Conservation (phyloP, 1,140 invertebrate genomes). For the Zaprionus kolodkinae region DNA sequence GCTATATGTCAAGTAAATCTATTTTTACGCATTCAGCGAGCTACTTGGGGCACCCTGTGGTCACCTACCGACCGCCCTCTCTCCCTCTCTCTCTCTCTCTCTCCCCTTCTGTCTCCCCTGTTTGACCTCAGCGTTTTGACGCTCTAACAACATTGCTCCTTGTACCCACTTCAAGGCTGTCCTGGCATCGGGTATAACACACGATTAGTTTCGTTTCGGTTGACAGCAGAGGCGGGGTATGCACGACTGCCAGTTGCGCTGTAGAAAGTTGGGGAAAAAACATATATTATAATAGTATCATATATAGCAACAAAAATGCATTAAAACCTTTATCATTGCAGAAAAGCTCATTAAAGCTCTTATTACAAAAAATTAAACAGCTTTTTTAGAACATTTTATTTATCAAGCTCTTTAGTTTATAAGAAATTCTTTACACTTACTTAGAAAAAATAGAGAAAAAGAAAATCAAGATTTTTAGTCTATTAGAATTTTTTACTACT, state of each 20-base stretch:
- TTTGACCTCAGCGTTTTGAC: not conserved
- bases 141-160: slow-evolving; percentile 21
- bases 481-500: no score
- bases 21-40: slow-evolving; percentile 37
- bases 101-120: not conserved
- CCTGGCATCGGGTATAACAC: not conserved
- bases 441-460: no score
- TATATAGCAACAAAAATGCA: no score
- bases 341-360: no score
- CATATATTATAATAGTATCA: not conserved
- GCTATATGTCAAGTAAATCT: slow-evolving; percentile 41
- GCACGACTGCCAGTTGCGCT: not conserved
- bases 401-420: no score
- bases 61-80: not conserved
- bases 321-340: no score
- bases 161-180: not conserved
- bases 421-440: no score
- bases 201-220: not conserved
- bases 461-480: no score
- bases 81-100: not conserved
- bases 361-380: no score
- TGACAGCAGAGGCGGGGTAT: not conserved
- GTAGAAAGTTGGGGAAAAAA: no score
- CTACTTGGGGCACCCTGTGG: slow-evolving; percentile 19
- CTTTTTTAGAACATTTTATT: no score